Base-by-base conservation (phyloP, 2,113 vertebrate genomes). In the Toxostoma redivivum region DNA sequence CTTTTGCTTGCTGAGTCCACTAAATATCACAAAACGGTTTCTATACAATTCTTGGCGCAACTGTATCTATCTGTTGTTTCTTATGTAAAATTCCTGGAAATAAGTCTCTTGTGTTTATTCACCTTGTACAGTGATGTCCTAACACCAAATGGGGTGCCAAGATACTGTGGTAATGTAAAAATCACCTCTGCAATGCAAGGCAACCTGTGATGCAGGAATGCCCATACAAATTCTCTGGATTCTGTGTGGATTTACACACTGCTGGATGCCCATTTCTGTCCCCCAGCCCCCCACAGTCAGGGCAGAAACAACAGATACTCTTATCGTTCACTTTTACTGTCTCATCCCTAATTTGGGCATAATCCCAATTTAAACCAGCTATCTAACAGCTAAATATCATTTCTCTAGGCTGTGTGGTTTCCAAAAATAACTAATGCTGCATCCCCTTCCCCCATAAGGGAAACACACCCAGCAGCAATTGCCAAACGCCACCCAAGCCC, bases 301-400 rank as follows among this genome's bases (percentile, higher is more conserved):
- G 33, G 44, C 64, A 78, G 78, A 95, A 73, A 62, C 18, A 90
- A 58, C 33, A 92, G 89, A 95, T 70, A 95, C 69, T 91, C 92
- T 97, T 96, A 95, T 91, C 93, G 89, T 60, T 74, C 38, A 89
- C 61, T 88, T 94, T 92, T 94, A 95, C 72, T 53, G 47, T 64
- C 77, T 74, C 35, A 0, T 84, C 69, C 95, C 95, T 94, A 97
- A 95, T 94, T 96, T 92, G 90, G 92, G 87, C 93, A 96, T 89
- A 91, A 95, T 91, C 92, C 95, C 33, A 92, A 42, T 94, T 97
- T 97, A 96, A 95, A 95, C 73, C 81, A 94, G 90, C 74, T 95
- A 96, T 89, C 93, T 96, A 76, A 90, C 53, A 82, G 86, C 88
- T 84, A 97, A 96, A 91, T 74, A 97, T 91, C 80, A 87, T 86